Evolutionary conservation across 2,113 vertebrate genomes (phyloP).

Genomic region (Tachysurus vachellii): DNA sequence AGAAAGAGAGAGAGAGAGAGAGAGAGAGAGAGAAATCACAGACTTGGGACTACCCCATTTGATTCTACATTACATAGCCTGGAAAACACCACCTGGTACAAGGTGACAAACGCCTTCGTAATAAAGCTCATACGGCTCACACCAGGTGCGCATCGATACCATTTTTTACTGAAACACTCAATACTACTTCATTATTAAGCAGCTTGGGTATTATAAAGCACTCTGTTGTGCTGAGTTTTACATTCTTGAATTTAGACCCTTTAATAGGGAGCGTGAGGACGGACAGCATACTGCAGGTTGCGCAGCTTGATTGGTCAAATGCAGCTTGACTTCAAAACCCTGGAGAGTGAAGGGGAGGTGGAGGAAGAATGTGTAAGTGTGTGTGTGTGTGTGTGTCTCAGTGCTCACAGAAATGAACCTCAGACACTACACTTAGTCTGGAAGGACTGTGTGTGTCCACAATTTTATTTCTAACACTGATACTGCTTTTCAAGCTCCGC

Average conservation of each 20-base stretch:
- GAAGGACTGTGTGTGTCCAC: background rate
- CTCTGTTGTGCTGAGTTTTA: background rate
- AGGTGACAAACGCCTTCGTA: too few relatives aligned
- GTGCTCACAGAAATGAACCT: background rate
- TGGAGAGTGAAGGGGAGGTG: background rate
- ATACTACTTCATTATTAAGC: background rate
- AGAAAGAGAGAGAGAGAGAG: constrained; percentile 28
- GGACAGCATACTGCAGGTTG: background rate
- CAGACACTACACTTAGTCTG: background rate
- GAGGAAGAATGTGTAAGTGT: too few relatives aligned
- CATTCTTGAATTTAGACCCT: background rate
- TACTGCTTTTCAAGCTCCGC: background rate
- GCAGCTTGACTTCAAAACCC: background rate
- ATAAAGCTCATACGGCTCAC: background rate
- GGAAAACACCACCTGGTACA: background rate
- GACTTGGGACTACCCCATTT: background rate
- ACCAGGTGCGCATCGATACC: background rate
- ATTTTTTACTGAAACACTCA: background rate
- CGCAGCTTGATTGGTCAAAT: background rate
- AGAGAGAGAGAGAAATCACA: constrained; percentile 25
- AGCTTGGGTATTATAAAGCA: background rate
- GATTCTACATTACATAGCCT: background rate
- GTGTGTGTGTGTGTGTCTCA: background rate
- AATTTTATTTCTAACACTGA: background rate
- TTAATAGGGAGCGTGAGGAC: background rate